A percentile compares a stretch with the other conserved stretches of the same genome.
Conservation (phyloP, 1,140 invertebrate genomes). For the Centruroides sculpturatus region DNA sequence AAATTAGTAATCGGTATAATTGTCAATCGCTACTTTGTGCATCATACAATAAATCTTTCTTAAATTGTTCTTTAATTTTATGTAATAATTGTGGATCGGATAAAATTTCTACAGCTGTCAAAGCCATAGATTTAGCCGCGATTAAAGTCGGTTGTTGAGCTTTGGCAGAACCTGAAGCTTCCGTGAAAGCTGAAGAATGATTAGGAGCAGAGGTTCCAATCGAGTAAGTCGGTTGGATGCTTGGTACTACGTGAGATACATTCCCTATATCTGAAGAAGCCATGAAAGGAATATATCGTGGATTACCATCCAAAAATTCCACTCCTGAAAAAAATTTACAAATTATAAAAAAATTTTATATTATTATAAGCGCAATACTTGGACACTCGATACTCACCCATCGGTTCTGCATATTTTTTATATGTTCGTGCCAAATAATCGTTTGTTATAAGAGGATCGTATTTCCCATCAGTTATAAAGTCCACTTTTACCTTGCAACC, state of each 20-base stretch:
- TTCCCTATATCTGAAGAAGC: constrained; percentile 28
- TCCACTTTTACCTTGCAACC: constrained; percentile 19
- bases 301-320: constrained; percentile 8
- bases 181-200: constrained; percentile 25
- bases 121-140: constrained; percentile 23
- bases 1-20: too few species aligned
- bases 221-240: constrained; percentile 27
- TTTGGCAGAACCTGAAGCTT: constrained; percentile 18
- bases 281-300: constrained; percentile 12
- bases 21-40: too few species aligned
- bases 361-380: neutral
- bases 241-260: constrained; percentile 27
- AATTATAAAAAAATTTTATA: neutral
- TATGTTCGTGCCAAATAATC: constrained; percentile 16
- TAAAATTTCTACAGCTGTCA: constrained; percentile 19
- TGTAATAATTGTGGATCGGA: constrained; percentile 3
- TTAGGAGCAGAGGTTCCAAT: constrained; percentile 23
- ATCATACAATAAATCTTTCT: constrained; percentile 13
- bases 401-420: constrained; percentile 13
- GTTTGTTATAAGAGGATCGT: constrained; percentile 19
- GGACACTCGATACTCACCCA: constrained; percentile 2
- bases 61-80: constrained; percentile 9
- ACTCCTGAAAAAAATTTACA: neutral
- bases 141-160: constrained; percentile 22
- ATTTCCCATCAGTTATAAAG: neutral